phyloP scores from a whole-genome alignment of 1,140 invertebrate genomes.

The Coptotermes formosanus region DNA sequence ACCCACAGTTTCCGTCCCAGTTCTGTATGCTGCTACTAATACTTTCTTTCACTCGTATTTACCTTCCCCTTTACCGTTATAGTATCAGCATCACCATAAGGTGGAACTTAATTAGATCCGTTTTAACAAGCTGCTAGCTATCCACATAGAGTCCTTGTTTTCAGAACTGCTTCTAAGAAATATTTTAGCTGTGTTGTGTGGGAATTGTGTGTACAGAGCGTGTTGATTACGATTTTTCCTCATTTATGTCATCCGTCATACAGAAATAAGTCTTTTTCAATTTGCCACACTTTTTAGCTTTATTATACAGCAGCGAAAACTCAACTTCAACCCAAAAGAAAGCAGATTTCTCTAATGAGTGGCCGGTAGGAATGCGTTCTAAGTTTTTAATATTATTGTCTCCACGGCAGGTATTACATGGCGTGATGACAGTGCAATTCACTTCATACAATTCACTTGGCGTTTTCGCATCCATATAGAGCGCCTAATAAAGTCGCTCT shows the following conservation, averaged over 20 bases:
- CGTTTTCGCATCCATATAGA: too few relatives aligned
- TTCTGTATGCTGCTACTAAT: background rate
- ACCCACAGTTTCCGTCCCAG: background rate
- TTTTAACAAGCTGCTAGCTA: constrained; percentile 16
- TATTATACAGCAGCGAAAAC: background rate
- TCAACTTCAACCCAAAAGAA: background rate
- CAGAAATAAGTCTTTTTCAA: background rate
- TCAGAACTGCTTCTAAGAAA: background rate
- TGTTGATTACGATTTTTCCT: background rate
- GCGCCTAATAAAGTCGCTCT: too few relatives aligned
- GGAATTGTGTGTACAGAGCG: background rate
- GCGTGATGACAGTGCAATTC: too few relatives aligned
- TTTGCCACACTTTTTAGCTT: background rate
- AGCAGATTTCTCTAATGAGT: too few relatives aligned
- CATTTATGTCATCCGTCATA: background rate
- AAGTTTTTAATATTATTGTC: too few relatives aligned
- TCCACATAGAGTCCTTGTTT: background rate
- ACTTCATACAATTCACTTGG: too few relatives aligned
- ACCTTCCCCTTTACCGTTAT: background rate
- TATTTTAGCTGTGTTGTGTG: background rate
- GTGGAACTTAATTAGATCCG: constrained; percentile 17
- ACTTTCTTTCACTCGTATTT: constrained; percentile 7
- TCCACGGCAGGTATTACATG: too few relatives aligned
- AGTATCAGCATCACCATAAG: background rate
- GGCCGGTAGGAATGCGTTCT: too few relatives aligned